phyloP scores from a whole-genome alignment of 2,113 vertebrate genomes.

The Indri indri region DNA sequence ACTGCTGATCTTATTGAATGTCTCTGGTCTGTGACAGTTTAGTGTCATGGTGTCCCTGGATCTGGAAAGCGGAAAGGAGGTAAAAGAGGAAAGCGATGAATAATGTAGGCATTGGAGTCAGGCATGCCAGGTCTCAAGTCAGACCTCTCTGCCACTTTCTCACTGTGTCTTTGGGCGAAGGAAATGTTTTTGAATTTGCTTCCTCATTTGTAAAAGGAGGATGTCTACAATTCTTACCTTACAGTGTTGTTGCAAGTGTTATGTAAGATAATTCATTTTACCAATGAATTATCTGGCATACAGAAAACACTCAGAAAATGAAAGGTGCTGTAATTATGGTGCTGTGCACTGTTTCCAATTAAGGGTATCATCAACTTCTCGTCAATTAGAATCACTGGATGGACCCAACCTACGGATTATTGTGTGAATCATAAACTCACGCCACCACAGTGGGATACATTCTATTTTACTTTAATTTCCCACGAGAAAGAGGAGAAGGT shows the following conservation, averaged over 20 bases:
- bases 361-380: background rate
- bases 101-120: background rate
- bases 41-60: rapidly evolving
- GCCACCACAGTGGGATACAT: background rate
- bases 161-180: background rate
- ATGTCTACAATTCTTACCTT: background rate
- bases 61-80: background rate
- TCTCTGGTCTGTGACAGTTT: background rate
- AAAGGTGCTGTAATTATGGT: background rate
- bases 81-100: rapidly evolving
- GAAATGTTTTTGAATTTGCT: background rate
- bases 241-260: background rate
- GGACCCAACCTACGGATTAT: background rate
- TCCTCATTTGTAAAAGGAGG: background rate
- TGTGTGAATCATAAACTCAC: background rate
- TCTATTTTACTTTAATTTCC: background rate
- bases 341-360: background rate
- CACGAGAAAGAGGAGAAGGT: background rate
- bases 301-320: background rate
- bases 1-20: background rate
- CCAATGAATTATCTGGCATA: background rate
- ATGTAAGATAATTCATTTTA: background rate
- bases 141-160: background rate
- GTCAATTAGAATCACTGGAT: background rate
- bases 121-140: background rate